A percentile compares a stretch with the other conserved stretches of the same genome.
These are phyloP conservation scores for Sprattus sprattus DNA, from an alignment of 2,113 vertebrate genomes.

Conservation along the genomic window DNA sequence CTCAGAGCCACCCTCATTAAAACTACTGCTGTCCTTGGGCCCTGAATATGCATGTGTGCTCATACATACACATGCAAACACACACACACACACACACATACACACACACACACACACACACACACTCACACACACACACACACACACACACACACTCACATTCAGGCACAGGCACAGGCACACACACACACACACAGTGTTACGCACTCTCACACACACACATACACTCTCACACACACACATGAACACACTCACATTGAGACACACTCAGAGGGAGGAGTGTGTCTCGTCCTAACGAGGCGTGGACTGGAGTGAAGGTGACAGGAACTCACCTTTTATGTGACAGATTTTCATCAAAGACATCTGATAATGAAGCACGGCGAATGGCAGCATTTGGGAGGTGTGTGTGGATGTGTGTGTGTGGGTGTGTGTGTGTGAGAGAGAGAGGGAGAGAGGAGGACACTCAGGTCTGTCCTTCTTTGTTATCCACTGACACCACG, in stretches of 20 bases:
- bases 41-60: background rate
- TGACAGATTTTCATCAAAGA: constrained; percentile 40
- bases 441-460: background rate
- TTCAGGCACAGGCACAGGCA: constrained; percentile 20
- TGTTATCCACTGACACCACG: background rate
- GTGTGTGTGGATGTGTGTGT: background rate
- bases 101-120: background rate
- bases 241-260: background rate
- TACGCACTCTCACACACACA: background rate
- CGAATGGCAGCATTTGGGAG: constrained; percentile 28
- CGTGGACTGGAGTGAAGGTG: constrained; percentile 32
- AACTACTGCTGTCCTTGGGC: constrained; percentile 3
- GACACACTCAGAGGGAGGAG: background rate
- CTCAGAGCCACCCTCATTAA: constrained; percentile 4
- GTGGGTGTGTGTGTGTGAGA: background rate
- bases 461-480: constrained; percentile 7
- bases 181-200: background rate
- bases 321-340: constrained; percentile 39
- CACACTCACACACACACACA: background rate
- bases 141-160: background rate
- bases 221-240: constrained; percentile 3
- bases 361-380: constrained; percentile 42
- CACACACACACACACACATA: background rate
- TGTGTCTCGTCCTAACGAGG: constrained; percentile 33
- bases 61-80: background rate